A percentile compares a stretch with the other conserved stretches of the same genome.
Conservation (phyloP, 2,113 vertebrate genomes). For the Colius striatus region DNA sequence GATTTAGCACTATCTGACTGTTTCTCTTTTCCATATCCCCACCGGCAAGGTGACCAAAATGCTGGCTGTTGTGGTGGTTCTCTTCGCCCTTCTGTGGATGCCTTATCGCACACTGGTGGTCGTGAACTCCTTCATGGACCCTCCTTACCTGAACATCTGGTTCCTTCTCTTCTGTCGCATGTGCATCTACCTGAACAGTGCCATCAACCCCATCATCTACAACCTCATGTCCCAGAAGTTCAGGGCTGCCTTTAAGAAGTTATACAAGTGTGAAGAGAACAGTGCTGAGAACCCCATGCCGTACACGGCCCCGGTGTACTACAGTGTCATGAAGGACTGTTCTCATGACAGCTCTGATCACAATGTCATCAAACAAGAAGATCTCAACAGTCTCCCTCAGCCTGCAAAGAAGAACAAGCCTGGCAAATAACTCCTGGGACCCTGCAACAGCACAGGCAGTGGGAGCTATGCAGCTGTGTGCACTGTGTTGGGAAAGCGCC, state of each 20-base stretch:
- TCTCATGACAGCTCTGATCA: constrained; percentile 75
- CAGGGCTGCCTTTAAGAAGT: constrained; percentile 80
- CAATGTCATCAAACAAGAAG: constrained; percentile 70
- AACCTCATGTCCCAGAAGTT: constrained; percentile 91
- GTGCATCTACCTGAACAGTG: constrained; percentile 87
- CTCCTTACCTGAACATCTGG: constrained; percentile 83
- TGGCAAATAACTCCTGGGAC: constrained; percentile 31
- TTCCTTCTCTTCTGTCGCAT: constrained; percentile 88
- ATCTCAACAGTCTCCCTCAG: constrained; percentile 53
- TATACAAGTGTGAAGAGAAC: constrained; percentile 75
- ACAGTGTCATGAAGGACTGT: constrained; percentile 75
- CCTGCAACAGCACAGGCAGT: neutral
- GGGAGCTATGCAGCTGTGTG: neutral
- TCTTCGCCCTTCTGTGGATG: constrained; percentile 88
- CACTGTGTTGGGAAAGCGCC: neutral
- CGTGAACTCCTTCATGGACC: constrained; percentile 87
- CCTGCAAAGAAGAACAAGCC: constrained; percentile 22
- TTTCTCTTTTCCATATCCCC: neutral
- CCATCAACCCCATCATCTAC: constrained; percentile 87
- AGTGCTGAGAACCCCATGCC: constrained; percentile 7
- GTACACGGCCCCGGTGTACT: constrained; percentile 69
- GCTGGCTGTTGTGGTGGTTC: constrained; percentile 85
- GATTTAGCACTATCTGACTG: neutral
- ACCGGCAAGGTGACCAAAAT: constrained; percentile 85
- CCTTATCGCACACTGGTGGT: constrained; percentile 85